phyloP scores from a whole-genome alignment of 2,113 vertebrate genomes.

The Xenus cinereus region DNA sequence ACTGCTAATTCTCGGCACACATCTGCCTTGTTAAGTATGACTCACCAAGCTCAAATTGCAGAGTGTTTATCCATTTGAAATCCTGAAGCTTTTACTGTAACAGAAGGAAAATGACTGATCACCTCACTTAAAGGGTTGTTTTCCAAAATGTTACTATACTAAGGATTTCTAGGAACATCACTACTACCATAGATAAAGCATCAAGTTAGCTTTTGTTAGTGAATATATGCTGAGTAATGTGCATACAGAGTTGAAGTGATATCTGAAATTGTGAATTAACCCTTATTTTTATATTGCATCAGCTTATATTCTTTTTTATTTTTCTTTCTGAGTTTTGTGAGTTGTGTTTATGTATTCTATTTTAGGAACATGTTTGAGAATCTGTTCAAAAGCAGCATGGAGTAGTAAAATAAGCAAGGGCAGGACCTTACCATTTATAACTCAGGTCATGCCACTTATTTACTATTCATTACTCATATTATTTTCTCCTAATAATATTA shows the following conservation, averaged over 20 bases:
- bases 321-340: neutral
- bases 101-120: slow-evolving; percentile 38
- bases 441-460: neutral
- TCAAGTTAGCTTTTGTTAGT: neutral
- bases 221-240: neutral
- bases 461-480: neutral
- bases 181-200: neutral
- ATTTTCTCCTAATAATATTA: neutral
- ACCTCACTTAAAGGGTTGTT: neutral
- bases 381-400: neutral
- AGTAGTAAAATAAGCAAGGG: neutral
- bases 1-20: neutral
- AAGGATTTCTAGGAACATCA: slow-evolving; percentile 16
- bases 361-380: neutral
- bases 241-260: neutral
- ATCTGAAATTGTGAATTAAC: neutral
- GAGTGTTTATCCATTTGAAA: slow-evolving; percentile 42
- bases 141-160: neutral
- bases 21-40: slow-evolving; percentile 43
- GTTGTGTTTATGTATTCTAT: neutral
- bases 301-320: neutral
- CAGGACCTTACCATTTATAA: slow-evolving; percentile 33
- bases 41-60: slow-evolving; percentile 46
- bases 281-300: neutral
- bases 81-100: slow-evolving; percentile 42